Evolutionary conservation across 2,888 invertebrate species (phyloP).

Genomic region (Cosmia pyralina): DNA sequence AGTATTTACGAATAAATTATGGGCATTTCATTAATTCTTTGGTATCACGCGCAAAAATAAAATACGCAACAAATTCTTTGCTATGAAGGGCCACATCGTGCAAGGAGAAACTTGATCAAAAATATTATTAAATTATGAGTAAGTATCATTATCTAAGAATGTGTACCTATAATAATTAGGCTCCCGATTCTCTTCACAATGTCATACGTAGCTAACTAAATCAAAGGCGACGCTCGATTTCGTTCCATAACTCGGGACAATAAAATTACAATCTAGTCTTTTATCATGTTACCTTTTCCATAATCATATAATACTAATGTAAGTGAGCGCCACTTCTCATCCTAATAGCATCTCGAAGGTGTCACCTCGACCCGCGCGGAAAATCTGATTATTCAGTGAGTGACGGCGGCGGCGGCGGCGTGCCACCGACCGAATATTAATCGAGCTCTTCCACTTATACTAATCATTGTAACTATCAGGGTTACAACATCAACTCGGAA

Average conservation of each 20-base stretch:
- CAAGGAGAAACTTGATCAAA: background rate
- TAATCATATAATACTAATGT: slow-evolving; percentile 63
- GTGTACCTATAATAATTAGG: slow-evolving; percentile 20
- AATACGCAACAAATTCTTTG: slow-evolving; percentile 23
- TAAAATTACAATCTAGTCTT: slow-evolving; percentile 50
- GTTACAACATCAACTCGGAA: slow-evolving; percentile 71
- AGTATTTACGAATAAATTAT: slow-evolving; percentile 66
- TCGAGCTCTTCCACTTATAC: slow-evolving; percentile 73
- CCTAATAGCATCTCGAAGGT: slow-evolving; percentile 74
- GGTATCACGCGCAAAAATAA: slow-evolving; percentile 31
- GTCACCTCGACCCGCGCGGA: slow-evolving; percentile 73
- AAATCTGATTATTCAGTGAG: slow-evolving; percentile 82
- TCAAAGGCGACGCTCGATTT: slow-evolving; percentile 46
- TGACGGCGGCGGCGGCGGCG: too few species aligned
- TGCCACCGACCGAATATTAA: slow-evolving; percentile 80
- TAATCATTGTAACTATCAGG: slow-evolving; percentile 77
- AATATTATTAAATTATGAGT: slow-evolving; percentile 31
- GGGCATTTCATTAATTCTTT: slow-evolving; percentile 33
- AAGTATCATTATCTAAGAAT: background rate
- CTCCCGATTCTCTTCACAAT: slow-evolving; percentile 40
- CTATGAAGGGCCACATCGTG: background rate
- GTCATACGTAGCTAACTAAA: slow-evolving; percentile 36
- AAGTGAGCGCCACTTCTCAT: slow-evolving; percentile 63
- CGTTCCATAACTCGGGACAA: slow-evolving; percentile 32
- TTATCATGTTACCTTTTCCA: slow-evolving; percentile 55